phyloP scores from a whole-genome alignment of 1,140 invertebrate species.

The Lepidurus couesii region DNA sequence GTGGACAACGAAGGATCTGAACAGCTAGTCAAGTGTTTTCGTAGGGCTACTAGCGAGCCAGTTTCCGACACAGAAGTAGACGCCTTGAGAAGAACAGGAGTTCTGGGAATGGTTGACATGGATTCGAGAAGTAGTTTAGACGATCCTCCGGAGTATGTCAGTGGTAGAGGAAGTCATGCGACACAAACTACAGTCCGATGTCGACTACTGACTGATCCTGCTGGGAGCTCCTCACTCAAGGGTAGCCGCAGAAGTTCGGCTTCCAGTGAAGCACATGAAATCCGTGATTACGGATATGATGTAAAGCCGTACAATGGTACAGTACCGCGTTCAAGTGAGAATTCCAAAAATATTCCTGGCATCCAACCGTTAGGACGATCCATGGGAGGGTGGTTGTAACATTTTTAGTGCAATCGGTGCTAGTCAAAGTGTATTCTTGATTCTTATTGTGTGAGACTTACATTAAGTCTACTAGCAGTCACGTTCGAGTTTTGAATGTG shows the following conservation, averaged over 20 bases:
- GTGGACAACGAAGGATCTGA: neutral
- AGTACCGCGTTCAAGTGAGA: neutral
- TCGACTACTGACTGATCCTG: neutral
- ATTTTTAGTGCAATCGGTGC: neutral
- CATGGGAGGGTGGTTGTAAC: neutral
- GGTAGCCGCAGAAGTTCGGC: neutral
- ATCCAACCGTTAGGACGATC: neutral
- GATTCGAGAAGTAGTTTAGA: neutral
- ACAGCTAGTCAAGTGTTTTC: neutral
- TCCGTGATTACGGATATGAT: neutral
- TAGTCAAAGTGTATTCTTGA: conserved; percentile 7
- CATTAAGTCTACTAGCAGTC: neutral
- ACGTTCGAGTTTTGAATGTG: neutral
- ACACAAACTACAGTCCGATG: neutral
- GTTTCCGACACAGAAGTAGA: neutral
- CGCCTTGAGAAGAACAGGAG: neutral
- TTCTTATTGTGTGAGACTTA: conserved; percentile 7
- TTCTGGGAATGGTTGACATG: neutral
- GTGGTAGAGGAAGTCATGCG: neutral
- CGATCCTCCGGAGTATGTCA: neutral
- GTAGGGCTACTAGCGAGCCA: neutral
- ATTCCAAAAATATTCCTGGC: conserved; percentile 15
- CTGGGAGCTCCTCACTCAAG: neutral
- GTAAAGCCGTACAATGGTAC: neutral
- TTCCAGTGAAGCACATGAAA: neutral